phyloP scores from a whole-genome alignment of 2,113 vertebrate genomes.

The Alouatta palliata region DNA sequence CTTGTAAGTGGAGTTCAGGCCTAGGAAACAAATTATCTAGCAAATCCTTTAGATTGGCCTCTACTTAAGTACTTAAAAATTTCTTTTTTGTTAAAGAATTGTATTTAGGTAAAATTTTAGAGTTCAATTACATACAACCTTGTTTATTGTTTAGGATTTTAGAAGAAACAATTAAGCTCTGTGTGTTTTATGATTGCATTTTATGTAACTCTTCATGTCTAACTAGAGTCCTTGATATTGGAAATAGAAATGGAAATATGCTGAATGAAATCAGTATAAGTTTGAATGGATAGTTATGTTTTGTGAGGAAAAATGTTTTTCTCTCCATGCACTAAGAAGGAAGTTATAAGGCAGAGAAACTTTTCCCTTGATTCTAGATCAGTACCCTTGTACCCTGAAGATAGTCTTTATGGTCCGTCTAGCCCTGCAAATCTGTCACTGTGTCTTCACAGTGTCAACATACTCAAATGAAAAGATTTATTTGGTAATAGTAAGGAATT shows the following conservation, averaged over 20 bases:
- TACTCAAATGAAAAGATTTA: background rate
- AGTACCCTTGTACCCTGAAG: background rate
- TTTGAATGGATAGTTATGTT: background rate
- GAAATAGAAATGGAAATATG: background rate
- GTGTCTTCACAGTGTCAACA: background rate
- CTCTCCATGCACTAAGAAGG: background rate
- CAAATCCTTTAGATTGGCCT: background rate
- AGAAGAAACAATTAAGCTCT: background rate
- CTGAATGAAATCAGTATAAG: background rate
- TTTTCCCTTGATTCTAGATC: background rate
- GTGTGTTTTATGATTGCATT: background rate
- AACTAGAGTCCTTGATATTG: background rate
- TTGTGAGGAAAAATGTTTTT: background rate
- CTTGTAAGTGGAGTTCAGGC: background rate
- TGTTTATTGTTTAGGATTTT: slow-evolving; percentile 18
- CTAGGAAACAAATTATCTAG: background rate
- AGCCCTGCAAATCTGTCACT: background rate
- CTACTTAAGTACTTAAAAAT: background rate
- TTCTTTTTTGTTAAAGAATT: background rate
- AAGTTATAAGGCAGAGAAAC: background rate
- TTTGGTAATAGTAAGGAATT: background rate
- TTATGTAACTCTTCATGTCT: background rate
- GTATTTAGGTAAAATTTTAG: background rate
- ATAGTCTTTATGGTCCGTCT: background rate
- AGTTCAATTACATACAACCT: background rate